These are phyloP conservation scores for Drosophila conformis DNA, from an alignment of 2,888 invertebrate species.

Conservation along the genomic window DNA sequence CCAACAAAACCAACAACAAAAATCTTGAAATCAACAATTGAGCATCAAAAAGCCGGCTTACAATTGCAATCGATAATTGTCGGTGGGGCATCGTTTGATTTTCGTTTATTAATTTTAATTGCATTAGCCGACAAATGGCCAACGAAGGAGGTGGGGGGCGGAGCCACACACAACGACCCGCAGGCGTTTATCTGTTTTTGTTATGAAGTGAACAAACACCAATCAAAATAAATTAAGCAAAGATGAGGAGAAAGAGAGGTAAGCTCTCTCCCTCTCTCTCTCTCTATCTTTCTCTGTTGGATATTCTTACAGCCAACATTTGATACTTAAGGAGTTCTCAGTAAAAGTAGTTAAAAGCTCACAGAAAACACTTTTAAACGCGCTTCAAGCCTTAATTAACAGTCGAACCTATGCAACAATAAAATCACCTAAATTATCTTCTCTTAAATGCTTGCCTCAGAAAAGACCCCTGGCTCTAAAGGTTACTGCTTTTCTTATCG, in stretches of 20 bases:
- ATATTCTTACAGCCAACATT: neutral
- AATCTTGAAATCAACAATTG: slow-evolving; percentile 45
- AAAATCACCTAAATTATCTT: neutral
- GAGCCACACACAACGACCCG: slow-evolving; percentile 48
- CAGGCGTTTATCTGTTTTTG: slow-evolving; percentile 34
- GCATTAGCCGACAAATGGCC: slow-evolving; percentile 46
- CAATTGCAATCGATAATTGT: slow-evolving; percentile 55
- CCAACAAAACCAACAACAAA: neutral
- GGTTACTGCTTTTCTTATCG: neutral
- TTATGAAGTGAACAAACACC: slow-evolving; percentile 41
- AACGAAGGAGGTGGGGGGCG: slow-evolving; percentile 25
- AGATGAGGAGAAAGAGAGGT: too few relatives aligned
- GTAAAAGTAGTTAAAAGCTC: neutral
- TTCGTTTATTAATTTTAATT: slow-evolving; percentile 79
- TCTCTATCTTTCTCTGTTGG: neutral
- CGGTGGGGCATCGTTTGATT: slow-evolving; percentile 55
- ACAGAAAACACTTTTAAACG: neutral
- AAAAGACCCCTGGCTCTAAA: neutral
- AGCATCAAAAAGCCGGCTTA: slow-evolving; percentile 58
- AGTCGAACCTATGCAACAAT: neutral
- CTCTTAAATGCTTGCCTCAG: neutral
- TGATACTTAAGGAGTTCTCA: neutral
- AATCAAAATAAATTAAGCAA: neutral
- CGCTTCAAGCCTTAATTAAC: neutral
- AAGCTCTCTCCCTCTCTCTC: too few relatives aligned